Base-by-base conservation (phyloP, 2,888 invertebrate genomes). In the Agrotis exclamationis region DNA sequence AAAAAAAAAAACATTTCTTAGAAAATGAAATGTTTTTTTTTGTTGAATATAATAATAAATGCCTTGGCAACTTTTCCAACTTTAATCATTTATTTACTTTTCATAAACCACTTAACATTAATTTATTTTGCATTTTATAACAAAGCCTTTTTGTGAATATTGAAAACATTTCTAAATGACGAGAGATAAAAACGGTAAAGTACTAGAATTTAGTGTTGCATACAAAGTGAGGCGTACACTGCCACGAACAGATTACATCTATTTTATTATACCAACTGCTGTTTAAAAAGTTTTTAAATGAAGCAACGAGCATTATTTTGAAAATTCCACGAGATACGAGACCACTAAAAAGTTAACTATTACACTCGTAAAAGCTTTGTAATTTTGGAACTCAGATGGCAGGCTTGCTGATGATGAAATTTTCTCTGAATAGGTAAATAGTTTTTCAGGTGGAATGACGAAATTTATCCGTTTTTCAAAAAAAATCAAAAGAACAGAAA, bases 71-170 rank as follows among this genome's bases (percentile, higher is more conserved):
- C 3, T 0, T 57, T 63, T 62, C n/a, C 54, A 24, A 53, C 18
- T 63, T 59, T 63, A 24, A 22, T 66, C 24, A 14, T 62, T 57
- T 62, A 44, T 69, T 50, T 13, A 3, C 7, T 60, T 51, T 56
- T 57, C 24, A 51, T 50, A 20, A 44, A 45, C 16, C 14, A 44
- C 22, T 67, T 75, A 63, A 44, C 48, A 58, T n/a, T 63, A 65
- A 63, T 74, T 77, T 13, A 48, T 79, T n/a, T 70, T 65, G 48
- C 67, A 70, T 79, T 70, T 69, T 39, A 63, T 63, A 82, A 68
- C 56, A 70, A 70, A 70, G 16, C 20, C n/a, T n/a, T 53, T 79
- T 79, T 69, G 63, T 79, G 63, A 65, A 83, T 79, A 65, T 79
- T 70, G 53, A 80, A 70, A 58, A 59, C 56, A 51, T 74, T 67